These are phyloP conservation scores for Shinisaurus crocodilurus DNA, from an alignment of 2,113 vertebrate species.

Conservation along the genomic window DNA sequence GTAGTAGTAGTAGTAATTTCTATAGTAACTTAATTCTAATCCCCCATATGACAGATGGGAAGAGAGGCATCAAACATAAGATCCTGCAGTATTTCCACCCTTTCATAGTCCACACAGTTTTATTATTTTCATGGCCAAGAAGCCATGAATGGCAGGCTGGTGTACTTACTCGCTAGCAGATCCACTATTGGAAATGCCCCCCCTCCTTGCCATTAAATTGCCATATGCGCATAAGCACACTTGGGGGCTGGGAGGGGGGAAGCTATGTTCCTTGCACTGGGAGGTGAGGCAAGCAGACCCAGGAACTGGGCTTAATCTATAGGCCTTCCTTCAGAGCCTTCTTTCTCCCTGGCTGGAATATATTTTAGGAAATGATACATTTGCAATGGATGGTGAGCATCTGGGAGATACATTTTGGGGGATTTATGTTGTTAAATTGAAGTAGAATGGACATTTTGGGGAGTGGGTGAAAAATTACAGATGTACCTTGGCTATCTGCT, in stretches of 20 bases:
- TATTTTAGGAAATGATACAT: not conserved
- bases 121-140: not conserved
- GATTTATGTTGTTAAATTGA: not conserved
- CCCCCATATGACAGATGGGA: not conserved
- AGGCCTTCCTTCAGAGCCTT: not conserved
- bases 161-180: not conserved
- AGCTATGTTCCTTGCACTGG: not conserved
- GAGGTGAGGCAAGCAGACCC: not conserved
- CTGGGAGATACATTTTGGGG: not conserved
- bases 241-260: no score
- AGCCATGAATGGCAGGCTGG: not conserved
- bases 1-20: not conserved
- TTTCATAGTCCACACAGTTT: not conserved
- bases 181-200: not conserved
- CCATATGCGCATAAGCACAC: no score
- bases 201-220: not conserved
- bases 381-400: not conserved
- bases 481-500: not conserved
- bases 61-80: not conserved
- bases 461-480: not conserved
- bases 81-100: not conserved
- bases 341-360: not conserved
- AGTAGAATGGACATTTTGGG: not conserved
- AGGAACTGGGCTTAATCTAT: not conserved
- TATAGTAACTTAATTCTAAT: not conserved